These are phyloP conservation scores for Gastracanthus pulcherrimus DNA, from an alignment of 2,888 invertebrate genomes.

Conservation along the genomic window DNA sequence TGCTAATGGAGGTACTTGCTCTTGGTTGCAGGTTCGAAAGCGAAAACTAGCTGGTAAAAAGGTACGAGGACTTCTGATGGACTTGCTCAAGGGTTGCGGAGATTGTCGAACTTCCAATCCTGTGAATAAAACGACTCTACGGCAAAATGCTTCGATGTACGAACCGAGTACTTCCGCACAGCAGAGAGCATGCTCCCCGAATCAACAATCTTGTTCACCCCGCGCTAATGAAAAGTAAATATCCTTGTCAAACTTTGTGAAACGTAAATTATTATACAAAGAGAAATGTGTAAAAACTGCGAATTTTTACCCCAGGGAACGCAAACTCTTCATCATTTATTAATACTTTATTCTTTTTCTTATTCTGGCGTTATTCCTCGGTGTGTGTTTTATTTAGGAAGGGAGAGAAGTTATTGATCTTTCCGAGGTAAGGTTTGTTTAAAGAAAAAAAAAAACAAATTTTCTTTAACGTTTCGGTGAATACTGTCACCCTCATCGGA, in stretches of 20 bases:
- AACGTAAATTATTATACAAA: neutral
- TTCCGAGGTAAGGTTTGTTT: too few relatives aligned
- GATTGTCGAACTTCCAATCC: conserved; percentile 66
- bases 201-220: conserved; percentile 52
- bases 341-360: too few relatives aligned
- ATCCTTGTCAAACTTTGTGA: neutral
- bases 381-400: too few relatives aligned
- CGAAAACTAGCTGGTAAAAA: conserved; percentile 70
- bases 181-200: conserved; percentile 40
- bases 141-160: conserved; percentile 39
- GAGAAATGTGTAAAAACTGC: too few relatives aligned
- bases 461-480: too few relatives aligned
- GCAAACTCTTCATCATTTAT: too few relatives aligned
- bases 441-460: too few relatives aligned
- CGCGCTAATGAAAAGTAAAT: conserved; percentile 60
- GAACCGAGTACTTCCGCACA: conserved; percentile 52
- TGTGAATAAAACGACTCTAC: conserved; percentile 43
- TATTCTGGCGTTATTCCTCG: too few relatives aligned
- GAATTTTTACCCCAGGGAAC: too few relatives aligned
- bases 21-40: conserved; percentile 64
- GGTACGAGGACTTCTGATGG: conserved; percentile 70
- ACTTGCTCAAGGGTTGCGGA: conserved; percentile 71
- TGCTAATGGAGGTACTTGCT: too few relatives aligned
- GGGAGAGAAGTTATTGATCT: too few relatives aligned
- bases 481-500: too few relatives aligned